A percentile compares a stretch with the other conserved stretches of the same genome.
Conservation (phyloP, 1,140 invertebrate genomes). For the Bursaphelenchus mucronatus region DNA sequence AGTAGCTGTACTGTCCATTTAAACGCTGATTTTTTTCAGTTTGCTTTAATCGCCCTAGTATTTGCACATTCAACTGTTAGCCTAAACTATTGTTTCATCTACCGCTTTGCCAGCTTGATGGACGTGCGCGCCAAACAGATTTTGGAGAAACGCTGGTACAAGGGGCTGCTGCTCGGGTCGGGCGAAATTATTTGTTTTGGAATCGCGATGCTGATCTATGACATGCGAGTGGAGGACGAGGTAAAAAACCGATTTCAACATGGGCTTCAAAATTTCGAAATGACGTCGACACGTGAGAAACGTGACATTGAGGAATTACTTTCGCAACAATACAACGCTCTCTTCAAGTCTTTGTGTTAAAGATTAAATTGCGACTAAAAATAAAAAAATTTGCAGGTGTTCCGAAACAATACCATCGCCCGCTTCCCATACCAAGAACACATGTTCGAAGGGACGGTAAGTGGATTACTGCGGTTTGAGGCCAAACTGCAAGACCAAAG, state of each 20-base stretch:
- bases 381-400: slow-evolving; percentile 15
- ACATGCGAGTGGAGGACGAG: slow-evolving; percentile 24
- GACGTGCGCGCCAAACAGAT: slow-evolving; percentile 3
- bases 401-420: slow-evolving; percentile 11
- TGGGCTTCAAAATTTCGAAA: background rate
- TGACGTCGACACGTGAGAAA: background rate
- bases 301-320: too few relatives aligned
- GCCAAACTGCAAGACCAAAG: too few relatives aligned
- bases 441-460: slow-evolving; percentile 22
- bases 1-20: too few relatives aligned
- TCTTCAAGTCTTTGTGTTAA: too few relatives aligned
- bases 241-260: slow-evolving; percentile 1
- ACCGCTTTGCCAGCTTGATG: slow-evolving; percentile 23
- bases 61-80: slow-evolving; percentile 16
- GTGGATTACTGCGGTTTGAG: background rate
- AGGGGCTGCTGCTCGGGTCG: slow-evolving; percentile 10
- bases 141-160: slow-evolving; percentile 18
- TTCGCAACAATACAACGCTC: too few relatives aligned
- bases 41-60: slow-evolving; percentile 9
- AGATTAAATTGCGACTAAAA: background rate
- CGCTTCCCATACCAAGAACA: slow-evolving; percentile 17
- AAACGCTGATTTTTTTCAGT: slow-evolving; percentile 8
- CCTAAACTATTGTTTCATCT: slow-evolving; percentile 23
- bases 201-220: slow-evolving; percentile 21
- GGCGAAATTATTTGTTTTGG: slow-evolving; percentile 20